Base-by-base conservation (phyloP, 2,888 invertebrate species). In the Acleris emargana region DNA sequence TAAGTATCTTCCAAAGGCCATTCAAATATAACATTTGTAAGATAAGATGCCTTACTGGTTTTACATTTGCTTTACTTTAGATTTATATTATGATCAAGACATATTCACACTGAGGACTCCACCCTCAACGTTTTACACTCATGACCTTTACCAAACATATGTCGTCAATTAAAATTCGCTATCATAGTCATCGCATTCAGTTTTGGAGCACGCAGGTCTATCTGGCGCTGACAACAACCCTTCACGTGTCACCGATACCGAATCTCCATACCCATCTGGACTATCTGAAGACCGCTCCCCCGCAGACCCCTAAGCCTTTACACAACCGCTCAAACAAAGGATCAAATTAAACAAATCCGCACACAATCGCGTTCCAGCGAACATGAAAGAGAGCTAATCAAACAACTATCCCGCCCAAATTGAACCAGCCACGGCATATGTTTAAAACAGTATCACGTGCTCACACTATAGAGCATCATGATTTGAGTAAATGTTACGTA, bases 331-430 rank as follows among this genome's bases (percentile, higher is more conserved):
- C 91, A 90, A 91, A 91, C 91, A 91, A 92, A 89, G 89, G 89
- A 83, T 83, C 86, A 86, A 91, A 89, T 91, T 90, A 89, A 89
- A 90, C 90, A 89, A 90, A 91, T 91, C 88, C 87, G 83, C 83
- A 80, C 84, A 88, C 88, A 89, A 89, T 87, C 88, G 85, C 82
- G 84, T 84, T 84, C 84, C 85, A 77, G 79, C 79, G 81, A 75
- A 80, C 89, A 91, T 91, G 89, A 92, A 91, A 92, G 92, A 86
- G 89, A 89, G 88, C 86, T 89, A 88, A 92, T 91, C 91, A 91
- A 91, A 91, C 89, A 89, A 87, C 87, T 87, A 88, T 88, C 88
- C 81, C 76, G 72, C 64, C 58, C 68, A 62, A 42, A 52, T 63
- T 62, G 64, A 58, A 67, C 58, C 20, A 42, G 22, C 16, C 49